Evolutionary conservation across 2,797 vertebrate genomes (phyloP).

Genomic region (Cossypha heuglini): DNA sequence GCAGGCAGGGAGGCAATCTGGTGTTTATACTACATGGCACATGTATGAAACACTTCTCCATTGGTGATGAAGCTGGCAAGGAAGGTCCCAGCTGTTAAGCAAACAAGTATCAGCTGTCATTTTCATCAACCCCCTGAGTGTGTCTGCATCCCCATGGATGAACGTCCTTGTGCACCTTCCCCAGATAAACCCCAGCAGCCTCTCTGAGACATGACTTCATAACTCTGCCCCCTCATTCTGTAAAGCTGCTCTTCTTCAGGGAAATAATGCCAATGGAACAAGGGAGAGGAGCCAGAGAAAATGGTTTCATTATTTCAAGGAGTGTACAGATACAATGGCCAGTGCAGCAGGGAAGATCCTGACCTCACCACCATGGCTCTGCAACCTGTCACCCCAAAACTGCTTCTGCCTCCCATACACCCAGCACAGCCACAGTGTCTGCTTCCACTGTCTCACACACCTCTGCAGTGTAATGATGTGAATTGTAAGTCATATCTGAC

Average conservation of each 20-base stretch:
- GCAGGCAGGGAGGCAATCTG: slow-evolving; percentile 17
- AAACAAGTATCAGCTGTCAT: not conserved
- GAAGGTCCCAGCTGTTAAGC: not conserved
- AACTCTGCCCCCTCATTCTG: not conserved
- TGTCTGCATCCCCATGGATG: not conserved
- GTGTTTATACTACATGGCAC: not conserved
- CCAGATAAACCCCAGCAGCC: fast-evolving
- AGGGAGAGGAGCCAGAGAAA: not conserved
- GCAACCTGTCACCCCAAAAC: no score
- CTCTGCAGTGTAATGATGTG: not conserved
- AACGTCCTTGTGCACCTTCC: not conserved
- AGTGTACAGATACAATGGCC: fast-evolving
- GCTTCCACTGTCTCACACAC: not conserved
- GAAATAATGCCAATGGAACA: not conserved
- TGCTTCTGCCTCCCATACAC: not conserved
- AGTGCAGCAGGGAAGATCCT: no score
- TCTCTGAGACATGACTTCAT: not conserved
- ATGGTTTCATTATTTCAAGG: not conserved
- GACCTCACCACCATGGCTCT: not conserved
- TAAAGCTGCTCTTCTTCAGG: not conserved
- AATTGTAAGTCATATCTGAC: not conserved
- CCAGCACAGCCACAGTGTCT: not conserved
- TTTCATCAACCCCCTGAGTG: not conserved
- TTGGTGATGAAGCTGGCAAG: not conserved
- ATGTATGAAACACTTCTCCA: not conserved